Evolutionary conservation across 1,140 invertebrate genomes (phyloP).

Genomic region (Habropoda laboriosa): DNA sequence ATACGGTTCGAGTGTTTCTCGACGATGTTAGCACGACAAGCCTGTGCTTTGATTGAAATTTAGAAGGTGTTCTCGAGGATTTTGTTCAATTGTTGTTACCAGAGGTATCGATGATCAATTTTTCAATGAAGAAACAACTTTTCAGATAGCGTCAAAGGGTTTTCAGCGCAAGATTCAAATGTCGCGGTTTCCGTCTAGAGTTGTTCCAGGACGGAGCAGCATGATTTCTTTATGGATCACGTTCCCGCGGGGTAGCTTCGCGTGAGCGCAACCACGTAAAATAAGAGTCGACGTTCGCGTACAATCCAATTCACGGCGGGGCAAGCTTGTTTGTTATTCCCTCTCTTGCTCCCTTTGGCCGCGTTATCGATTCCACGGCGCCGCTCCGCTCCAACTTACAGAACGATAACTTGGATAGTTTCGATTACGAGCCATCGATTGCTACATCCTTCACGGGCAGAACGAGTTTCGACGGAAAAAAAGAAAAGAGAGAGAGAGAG

Average conservation of each 20-base stretch:
- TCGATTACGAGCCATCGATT: constrained; percentile 36
- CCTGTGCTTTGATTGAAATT: constrained; percentile 1
- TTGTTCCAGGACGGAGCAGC: background rate
- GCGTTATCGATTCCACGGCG: constrained; percentile 40
- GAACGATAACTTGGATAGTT: constrained; percentile 26
- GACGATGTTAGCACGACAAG: background rate
- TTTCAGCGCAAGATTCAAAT: too few relatives aligned
- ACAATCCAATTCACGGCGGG: constrained; percentile 12
- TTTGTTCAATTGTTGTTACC: too few relatives aligned
- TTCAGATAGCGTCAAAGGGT: too few relatives aligned
- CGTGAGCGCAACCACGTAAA: background rate
- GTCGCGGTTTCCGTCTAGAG: background rate
- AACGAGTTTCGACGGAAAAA: background rate
- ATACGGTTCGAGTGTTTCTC: constrained; percentile 1
- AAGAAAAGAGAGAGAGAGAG: too few relatives aligned
- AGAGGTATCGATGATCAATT: too few relatives aligned
- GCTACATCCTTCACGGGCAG: constrained; percentile 21
- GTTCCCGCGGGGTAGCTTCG: background rate
- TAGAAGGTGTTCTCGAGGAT: background rate
- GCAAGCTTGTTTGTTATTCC: constrained; percentile 38
- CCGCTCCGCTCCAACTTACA: constrained; percentile 9
- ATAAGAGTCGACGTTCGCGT: constrained; percentile 17
- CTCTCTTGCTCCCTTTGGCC: background rate
- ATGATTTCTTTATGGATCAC: constrained; percentile 12
- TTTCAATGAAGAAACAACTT: too few relatives aligned